These are phyloP conservation scores for Cantharis rustica DNA, from an alignment of 2,888 invertebrate species.

Conservation along the genomic window DNA sequence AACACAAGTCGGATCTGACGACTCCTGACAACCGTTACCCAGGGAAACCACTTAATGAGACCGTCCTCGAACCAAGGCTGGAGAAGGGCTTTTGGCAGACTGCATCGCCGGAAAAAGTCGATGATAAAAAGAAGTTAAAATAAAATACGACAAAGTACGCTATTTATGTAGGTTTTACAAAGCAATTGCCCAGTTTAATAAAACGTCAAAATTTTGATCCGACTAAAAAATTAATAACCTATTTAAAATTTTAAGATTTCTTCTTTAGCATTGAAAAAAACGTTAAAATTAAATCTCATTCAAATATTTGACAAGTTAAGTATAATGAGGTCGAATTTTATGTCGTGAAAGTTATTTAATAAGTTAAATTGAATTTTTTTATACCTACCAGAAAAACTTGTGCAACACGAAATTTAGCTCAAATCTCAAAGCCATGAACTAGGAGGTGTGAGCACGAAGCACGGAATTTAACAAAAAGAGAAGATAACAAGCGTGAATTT, in stretches of 20 bases:
- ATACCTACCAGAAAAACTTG: background rate
- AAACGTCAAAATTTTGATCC: background rate
- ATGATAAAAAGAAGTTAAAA: constrained; percentile 46
- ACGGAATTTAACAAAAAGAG: background rate
- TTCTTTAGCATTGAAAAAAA: constrained; percentile 28
- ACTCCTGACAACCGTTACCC: constrained; percentile 54
- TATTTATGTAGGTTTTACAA: constrained; percentile 22
- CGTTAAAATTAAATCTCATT: constrained; percentile 40
- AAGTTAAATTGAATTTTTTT: constrained; percentile 5
- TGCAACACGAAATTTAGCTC: background rate
- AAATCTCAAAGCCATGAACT: background rate
- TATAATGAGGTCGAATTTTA: constrained; percentile 20
- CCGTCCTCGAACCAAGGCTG: constrained; percentile 37
- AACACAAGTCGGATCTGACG: constrained; percentile 44
- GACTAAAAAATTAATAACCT: background rate
- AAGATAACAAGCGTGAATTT: background rate
- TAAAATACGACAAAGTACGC: constrained; percentile 38
- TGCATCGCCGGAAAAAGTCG: constrained; percentile 47
- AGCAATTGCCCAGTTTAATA: background rate
- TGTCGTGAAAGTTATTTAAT: constrained; percentile 16
- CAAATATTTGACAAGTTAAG: constrained; percentile 40
- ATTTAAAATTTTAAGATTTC: constrained; percentile 1
- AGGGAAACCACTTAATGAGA: constrained; percentile 56
- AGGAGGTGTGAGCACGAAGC: background rate
- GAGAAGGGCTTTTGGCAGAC: constrained; percentile 46